Conservation (phyloP, 1,140 invertebrate genomes). For the Aphis craccivora region DNA sequence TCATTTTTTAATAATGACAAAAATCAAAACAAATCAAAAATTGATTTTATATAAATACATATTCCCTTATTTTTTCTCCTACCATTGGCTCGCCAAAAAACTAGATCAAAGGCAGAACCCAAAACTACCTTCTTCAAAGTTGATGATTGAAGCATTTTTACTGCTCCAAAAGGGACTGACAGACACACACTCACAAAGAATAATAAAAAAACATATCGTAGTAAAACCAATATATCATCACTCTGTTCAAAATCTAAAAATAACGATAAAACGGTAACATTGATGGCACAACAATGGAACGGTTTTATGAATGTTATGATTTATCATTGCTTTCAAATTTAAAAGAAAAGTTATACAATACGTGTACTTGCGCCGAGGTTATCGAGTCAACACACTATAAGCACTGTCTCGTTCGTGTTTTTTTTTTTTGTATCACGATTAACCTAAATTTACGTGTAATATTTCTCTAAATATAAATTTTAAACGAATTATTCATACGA, state of each 20-base stretch:
- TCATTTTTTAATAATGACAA: too few species aligned
- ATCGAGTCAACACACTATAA: not conserved
- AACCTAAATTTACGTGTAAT: not conserved
- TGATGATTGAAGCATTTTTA: too few species aligned
- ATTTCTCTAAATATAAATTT: not conserved
- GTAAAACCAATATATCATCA: not conserved
- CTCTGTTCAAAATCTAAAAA: not conserved
- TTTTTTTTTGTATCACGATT: not conserved
- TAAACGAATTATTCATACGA: not conserved
- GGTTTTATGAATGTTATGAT: slow-evolving; percentile 3
- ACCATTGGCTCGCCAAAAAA: too few species aligned
- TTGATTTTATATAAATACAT: too few species aligned
- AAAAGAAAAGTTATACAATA: slow-evolving; percentile 11
- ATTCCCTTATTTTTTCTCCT: too few species aligned
- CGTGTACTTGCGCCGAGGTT: not conserved
- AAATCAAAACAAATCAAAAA: too few species aligned
- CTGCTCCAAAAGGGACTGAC: too few species aligned
- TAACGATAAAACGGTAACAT: not conserved
- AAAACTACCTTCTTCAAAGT: too few species aligned
- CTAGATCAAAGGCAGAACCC: too few species aligned
- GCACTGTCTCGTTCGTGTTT: not conserved
- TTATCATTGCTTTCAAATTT: not conserved
- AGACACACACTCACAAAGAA: too few species aligned
- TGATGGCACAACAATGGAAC: not conserved
- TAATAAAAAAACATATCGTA: not conserved